Base-by-base conservation (phyloP, 2,888 invertebrate species). In the Acholoe squamosa region DNA sequence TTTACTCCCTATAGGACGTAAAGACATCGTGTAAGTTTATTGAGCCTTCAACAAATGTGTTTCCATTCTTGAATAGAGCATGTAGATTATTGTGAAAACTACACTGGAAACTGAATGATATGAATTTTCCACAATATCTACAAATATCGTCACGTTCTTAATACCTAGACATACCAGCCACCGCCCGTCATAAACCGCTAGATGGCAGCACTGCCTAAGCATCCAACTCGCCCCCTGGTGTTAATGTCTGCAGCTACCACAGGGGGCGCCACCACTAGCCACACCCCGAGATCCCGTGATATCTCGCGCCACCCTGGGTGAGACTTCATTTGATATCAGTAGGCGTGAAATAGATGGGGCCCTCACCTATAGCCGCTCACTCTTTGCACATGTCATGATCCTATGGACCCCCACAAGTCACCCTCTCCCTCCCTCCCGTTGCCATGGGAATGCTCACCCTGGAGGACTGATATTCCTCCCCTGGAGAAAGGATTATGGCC, bases 271-370 rank as follows among this genome's bases (percentile, higher is more conserved):
- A 34, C 80, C 80, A 16, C 16, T 31, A 61, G n/a, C n/a, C 31
- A 14, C 25, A 76, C 43, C 34, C 80, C 80, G 80, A 19, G 33
- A 80, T 80, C 80, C 33, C 34, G 14, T 28, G 3, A 19, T 80
- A 80, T 80, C 80, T 80, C 34, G 14, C 28, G n/a, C 80, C 80
- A 80, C 80, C 80, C 22, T 43, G 34, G 80, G 80, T 12, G 80
- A 43, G 80, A 80, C 80, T 80, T 80, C 80, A 80, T 80, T 80
- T 80, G 80, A 80, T 80, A 80, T 80, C 80, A 80, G 80, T 80
- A 80, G 80, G 34, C 80, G 80, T 80, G 80, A 80, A 80, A 80
- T 80, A n/a, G 43, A 80, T 80, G 80, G 43, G 80, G 33, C 19
- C 34, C 80, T 80, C 34, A 33, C 80, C 43, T 16, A 28, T 43